Percentiles rank a stretch among this genome's conserved stretches.
Evolutionary conservation across 2,113 vertebrate genomes (phyloP).

Genomic region (Phaethon lepturus): DNA sequence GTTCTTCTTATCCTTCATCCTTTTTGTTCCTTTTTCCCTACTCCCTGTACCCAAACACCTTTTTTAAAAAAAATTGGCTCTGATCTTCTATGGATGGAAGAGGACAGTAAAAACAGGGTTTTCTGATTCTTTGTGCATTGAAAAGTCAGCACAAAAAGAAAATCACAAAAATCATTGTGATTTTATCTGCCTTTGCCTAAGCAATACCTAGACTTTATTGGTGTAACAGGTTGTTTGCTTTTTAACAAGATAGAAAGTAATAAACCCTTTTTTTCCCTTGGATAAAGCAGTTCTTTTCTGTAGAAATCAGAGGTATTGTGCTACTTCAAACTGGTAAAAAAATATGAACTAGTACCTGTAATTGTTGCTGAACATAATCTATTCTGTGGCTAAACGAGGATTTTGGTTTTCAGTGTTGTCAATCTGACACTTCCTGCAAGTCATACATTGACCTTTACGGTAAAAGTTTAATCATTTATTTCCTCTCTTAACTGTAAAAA

Average conservation of each 20-base stretch:
- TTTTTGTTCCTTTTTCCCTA: not conserved
- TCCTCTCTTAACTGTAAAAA: not conserved
- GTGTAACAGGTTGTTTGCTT: not conserved
- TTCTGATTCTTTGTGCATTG: not conserved
- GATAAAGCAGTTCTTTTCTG: not conserved
- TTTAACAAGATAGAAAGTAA: not conserved
- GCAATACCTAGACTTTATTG: not conserved
- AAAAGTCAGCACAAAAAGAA: not conserved
- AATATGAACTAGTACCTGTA: not conserved
- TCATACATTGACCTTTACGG: not conserved
- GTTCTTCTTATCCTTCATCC: not conserved
- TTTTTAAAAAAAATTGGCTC: not conserved
- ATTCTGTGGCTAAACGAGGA: not conserved
- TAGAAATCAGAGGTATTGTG: not conserved
- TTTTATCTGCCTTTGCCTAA: not conserved
- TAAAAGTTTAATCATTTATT: not conserved
- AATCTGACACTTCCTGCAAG: not conserved
- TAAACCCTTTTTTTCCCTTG: not conserved
- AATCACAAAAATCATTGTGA: not conserved
- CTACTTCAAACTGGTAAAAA: not conserved
- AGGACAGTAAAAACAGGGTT: not conserved
- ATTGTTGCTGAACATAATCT: not conserved
- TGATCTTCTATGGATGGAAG: not conserved
- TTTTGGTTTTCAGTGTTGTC: not conserved
- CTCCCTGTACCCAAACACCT: accelerated